Percentiles rank a stretch among this genome's conserved stretches.
Evolutionary conservation across 35 echinoderm and acorn worm genomes (phyloP).

Genomic region (Anneissia japonica): DNA sequence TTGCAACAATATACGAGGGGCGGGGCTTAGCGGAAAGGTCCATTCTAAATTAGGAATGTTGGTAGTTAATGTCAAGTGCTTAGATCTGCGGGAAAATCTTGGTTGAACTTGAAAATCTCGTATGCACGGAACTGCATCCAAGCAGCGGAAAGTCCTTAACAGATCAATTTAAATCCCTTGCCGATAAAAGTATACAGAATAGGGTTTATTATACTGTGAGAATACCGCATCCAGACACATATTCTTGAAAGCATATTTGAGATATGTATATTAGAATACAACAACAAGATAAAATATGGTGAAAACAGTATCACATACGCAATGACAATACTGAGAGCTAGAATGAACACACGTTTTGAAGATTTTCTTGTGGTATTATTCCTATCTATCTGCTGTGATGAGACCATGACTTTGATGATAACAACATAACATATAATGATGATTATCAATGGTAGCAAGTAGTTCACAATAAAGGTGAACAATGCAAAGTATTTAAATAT

Average conservation of each 20-base stretch:
- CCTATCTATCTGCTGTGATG: slow-evolving; percentile 47
- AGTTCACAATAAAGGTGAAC: slow-evolving; percentile 65
- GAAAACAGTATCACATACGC: slow-evolving; percentile 73
- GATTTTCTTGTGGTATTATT: slow-evolving; percentile 68
- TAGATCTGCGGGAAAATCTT: no score
- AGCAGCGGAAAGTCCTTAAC: no score
- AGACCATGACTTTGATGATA: slow-evolving; percentile 61
- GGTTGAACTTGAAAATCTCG: no score
- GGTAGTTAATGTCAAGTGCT: no score
- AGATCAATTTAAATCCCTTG: slow-evolving; percentile 74
- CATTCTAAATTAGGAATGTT: no score
- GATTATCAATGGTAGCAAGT: slow-evolving; percentile 56
- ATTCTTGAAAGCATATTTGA: no score
- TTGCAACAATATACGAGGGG: no score
- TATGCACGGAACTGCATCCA: no score
- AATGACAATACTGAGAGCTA: slow-evolving; percentile 77
- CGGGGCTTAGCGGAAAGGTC: no score
- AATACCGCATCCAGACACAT: slow-evolving; percentile 68
- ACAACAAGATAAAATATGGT: slow-evolving; percentile 64
- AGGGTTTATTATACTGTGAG: slow-evolving; percentile 89
- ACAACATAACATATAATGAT: slow-evolving; percentile 77
- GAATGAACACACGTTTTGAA: slow-evolving; percentile 51
- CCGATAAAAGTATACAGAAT: slow-evolving; percentile 85
- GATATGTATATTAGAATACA: no score
- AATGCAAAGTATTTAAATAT: background rate